These are phyloP conservation scores for Pseudonaja textilis DNA, from an alignment of 2,113 vertebrate genomes.

Conservation along the genomic window DNA sequence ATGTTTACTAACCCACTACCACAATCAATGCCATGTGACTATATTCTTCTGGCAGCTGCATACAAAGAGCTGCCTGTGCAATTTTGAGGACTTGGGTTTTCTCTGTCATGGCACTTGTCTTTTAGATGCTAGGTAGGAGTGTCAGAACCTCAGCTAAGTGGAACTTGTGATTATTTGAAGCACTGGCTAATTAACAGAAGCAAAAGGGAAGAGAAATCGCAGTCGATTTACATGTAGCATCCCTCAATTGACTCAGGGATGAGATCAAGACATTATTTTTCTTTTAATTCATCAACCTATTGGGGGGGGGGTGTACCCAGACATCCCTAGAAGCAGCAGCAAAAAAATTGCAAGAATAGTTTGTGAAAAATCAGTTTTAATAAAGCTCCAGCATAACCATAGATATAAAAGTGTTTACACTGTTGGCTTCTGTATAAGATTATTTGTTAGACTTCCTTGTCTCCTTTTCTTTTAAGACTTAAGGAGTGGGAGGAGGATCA, in stretches of 20 bases:
- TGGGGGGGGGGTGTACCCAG: neutral
- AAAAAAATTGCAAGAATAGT: slow-evolving; percentile 52
- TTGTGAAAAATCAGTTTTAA: slow-evolving; percentile 79
- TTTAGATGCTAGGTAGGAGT: slow-evolving; percentile 57
- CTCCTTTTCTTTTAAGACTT: slow-evolving; percentile 68
- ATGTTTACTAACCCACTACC: slow-evolving; percentile 55
- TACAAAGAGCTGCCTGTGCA: slow-evolving; percentile 36
- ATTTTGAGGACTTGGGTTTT: slow-evolving; percentile 46
- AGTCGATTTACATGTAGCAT: slow-evolving; percentile 25
- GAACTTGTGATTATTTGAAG: slow-evolving; percentile 57
- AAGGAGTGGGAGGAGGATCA: slow-evolving; percentile 68
- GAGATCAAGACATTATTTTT: slow-evolving; percentile 17
- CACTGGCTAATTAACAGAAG: slow-evolving; percentile 50
- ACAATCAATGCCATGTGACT: slow-evolving; percentile 44
- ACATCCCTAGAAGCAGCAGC: slow-evolving; percentile 38
- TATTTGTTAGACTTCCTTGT: slow-evolving; percentile 58
- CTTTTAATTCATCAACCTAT: slow-evolving; percentile 1
- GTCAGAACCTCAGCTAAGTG: slow-evolving; percentile 52
- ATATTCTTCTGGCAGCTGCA: slow-evolving; percentile 61
- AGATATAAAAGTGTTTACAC: slow-evolving; percentile 71
- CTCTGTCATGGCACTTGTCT: slow-evolving; percentile 56
- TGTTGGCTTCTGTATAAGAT: slow-evolving; percentile 71
- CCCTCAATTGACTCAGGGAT: slow-evolving; percentile 26
- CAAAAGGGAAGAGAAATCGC: slow-evolving; percentile 27
- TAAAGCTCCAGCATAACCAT: slow-evolving; percentile 72